Evolutionary conservation across 1,140 invertebrate genomes (phyloP).

Genomic region (Sminthurinus signatus): DNA sequence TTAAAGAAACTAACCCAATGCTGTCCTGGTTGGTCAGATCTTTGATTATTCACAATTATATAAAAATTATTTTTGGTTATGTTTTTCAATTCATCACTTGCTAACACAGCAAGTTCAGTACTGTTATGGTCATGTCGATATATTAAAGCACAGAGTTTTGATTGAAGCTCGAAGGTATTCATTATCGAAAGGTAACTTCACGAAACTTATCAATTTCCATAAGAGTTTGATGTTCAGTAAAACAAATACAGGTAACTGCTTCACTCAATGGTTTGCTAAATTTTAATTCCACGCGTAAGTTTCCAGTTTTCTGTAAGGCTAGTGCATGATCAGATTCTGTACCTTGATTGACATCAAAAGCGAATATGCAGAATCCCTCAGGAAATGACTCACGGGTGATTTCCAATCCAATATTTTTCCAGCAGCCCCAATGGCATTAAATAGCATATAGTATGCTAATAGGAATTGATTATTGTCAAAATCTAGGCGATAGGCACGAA

Average conservation of each 20-base stretch:
- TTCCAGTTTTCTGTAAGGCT: conserved; percentile 19
- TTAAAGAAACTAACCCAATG: conserved; percentile 27
- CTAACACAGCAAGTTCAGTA: not conserved
- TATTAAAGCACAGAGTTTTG: not conserved
- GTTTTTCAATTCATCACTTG: not conserved
- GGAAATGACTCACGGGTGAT: conserved; percentile 10
- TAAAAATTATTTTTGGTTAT: conserved; percentile 1
- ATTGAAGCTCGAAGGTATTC: conserved; percentile 15
- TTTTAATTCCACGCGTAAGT: conserved; percentile 24
- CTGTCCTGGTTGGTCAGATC: not conserved
- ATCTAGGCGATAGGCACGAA: conserved; percentile 17
- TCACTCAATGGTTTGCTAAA: conserved; percentile 13
- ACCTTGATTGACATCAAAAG: conserved; percentile 19
- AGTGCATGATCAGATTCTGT: not conserved
- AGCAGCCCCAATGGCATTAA: conserved; percentile 17
- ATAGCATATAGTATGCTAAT: conserved; percentile 28
- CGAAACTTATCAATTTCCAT: conserved; percentile 27
- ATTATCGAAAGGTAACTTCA: not conserved
- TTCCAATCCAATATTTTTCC: conserved; percentile 11
- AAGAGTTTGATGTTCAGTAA: conserved; percentile 16
- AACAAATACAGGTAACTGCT: conserved; percentile 21
- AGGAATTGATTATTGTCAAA: conserved; percentile 16
- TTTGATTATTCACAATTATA: conserved; percentile 12
- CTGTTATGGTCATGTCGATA: not conserved
- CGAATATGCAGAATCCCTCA: conserved; percentile 16